Evolutionary conservation across 2,113 vertebrate genomes (phyloP).

Genomic region (Phoenicopterus ruber): DNA sequence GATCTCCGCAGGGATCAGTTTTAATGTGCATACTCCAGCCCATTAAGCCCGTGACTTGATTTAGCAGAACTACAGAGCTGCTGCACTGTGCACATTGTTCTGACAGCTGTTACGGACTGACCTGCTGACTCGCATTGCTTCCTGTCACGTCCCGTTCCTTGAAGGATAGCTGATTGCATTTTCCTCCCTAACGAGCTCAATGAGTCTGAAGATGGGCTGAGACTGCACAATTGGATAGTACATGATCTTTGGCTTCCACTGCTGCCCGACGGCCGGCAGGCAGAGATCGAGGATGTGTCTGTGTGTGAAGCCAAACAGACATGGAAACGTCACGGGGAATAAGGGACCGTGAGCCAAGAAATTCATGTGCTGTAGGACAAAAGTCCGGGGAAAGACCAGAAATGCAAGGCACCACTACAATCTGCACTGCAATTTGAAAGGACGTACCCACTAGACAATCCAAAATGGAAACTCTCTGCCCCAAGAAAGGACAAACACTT

Average conservation of each 20-base stretch:
- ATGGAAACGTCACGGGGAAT: rapidly evolving
- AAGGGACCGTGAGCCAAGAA: background rate
- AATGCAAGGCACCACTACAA: background rate
- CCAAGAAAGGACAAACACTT: background rate
- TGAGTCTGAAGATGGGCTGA: background rate
- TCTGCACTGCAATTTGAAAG: background rate
- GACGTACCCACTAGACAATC: background rate
- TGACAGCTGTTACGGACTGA: background rate
- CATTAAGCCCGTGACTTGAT: background rate
- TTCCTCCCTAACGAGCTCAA: background rate
- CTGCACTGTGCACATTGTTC: background rate
- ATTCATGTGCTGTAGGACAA: background rate
- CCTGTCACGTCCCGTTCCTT: background rate
- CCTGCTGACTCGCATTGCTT: background rate
- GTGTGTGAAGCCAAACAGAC: background rate
- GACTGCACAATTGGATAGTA: background rate
- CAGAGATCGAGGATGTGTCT: background rate
- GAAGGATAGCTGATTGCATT: background rate
- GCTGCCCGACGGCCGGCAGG: background rate
- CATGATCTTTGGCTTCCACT: background rate
- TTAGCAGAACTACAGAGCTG: background rate
- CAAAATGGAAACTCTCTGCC: background rate
- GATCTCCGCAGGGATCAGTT: background rate
- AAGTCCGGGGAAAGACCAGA: background rate
- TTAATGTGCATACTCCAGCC: background rate